phyloP scores from a whole-genome alignment of 2,888 invertebrate species.

The Entomobrya proxima region DNA sequence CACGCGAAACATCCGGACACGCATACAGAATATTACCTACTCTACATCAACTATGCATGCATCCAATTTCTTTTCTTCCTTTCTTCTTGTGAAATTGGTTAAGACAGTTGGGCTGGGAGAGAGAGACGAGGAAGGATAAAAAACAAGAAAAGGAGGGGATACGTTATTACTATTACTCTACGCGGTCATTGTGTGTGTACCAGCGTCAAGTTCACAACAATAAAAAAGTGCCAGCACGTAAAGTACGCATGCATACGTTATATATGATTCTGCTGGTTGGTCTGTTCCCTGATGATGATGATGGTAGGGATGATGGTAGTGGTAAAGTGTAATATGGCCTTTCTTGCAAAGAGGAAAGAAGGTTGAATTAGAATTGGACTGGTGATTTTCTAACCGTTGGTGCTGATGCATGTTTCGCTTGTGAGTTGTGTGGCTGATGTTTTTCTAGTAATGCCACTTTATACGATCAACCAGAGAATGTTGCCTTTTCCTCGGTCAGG shows the following conservation, averaged over 20 bases:
- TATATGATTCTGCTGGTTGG: not conserved
- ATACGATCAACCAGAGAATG: constrained; percentile 20
- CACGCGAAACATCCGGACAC: constrained; percentile 65
- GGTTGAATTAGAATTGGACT: not conserved
- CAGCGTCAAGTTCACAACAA: constrained; percentile 37
- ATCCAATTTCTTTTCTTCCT: constrained; percentile 45
- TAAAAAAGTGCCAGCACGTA: constrained; percentile 46
- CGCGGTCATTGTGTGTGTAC: constrained; percentile 18
- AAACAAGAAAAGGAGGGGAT: not conserved
- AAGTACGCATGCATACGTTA: constrained; percentile 42
- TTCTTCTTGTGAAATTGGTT: constrained; percentile 25
- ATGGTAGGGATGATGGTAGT: not conserved
- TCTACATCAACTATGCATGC: constrained; percentile 56
- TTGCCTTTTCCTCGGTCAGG: not conserved
- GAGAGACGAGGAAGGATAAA: not conserved
- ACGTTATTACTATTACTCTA: constrained; percentile 21
- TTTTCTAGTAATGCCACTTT: not conserved
- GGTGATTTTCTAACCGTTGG: no score
- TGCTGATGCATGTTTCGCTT: no score
- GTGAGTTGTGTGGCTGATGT: not conserved
- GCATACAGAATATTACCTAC: constrained; percentile 33
- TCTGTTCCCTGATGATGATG: not conserved
- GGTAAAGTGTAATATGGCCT: not conserved
- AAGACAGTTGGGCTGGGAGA: not conserved
- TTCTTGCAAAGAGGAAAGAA: no score